A percentile compares a stretch with the other conserved stretches of the same genome.
Conservation (phyloP, 2,797 vertebrate species). For the Myotis planiceps region DNA sequence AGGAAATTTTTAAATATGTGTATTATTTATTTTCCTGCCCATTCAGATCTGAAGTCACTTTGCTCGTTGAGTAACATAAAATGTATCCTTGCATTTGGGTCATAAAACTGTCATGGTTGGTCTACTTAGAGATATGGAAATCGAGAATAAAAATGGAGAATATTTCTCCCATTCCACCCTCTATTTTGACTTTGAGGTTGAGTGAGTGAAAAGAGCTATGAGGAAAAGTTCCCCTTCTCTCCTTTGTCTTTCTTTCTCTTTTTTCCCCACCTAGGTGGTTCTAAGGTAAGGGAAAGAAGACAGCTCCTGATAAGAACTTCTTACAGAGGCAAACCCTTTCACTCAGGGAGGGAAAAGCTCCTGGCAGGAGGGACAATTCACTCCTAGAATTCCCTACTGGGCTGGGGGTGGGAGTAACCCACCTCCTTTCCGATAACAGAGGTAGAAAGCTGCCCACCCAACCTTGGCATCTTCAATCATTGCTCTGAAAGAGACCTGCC, state of each 20-base stretch:
- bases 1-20: slow-evolving; percentile 43
- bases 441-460: background rate
- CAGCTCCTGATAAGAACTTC: background rate
- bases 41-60: background rate
- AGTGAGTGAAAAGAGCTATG: background rate
- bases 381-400: background rate
- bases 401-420: too few species aligned
- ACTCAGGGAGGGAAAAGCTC: background rate
- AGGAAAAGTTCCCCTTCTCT: background rate
- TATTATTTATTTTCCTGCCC: slow-evolving; percentile 18
- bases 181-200: background rate
- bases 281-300: background rate
- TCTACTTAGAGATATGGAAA: slow-evolving; percentile 51
- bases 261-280: background rate
- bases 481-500: background rate
- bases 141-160: background rate
- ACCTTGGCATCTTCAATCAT: background rate
- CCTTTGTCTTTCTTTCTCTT: background rate
- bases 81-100: slow-evolving; percentile 27
- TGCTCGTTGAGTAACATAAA: background rate
- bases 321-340: background rate
- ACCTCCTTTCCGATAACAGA: background rate
- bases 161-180: too few species aligned
- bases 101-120: slow-evolving; percentile 26
- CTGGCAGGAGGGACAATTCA: background rate